Base-by-base conservation (phyloP, 2,888 invertebrate species). In the Macrophya alboannulata region DNA sequence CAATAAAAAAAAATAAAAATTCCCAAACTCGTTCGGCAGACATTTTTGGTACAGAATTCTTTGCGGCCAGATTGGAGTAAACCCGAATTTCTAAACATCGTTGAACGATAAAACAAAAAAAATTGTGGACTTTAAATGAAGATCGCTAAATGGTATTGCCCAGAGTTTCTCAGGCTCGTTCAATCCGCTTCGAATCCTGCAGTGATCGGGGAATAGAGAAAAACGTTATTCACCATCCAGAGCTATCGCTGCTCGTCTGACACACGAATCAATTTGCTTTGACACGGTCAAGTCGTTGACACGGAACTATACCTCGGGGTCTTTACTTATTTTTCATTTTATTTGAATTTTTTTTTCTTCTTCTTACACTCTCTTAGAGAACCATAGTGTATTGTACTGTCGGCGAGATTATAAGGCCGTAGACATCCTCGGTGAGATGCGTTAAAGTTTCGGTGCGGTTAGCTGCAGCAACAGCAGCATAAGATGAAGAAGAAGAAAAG, bases 251-350 rank as follows among this genome's bases (percentile, higher is more conserved):
- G 31, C 37, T 8, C 25, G 15, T 10, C 21, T 65, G 82, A 86
- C 84, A 84, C 84, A 81, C 85, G 86, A 86, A 84, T 86, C 86
- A 86, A 86, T 86, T 86, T 86, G 48, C 79, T 86, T 87, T 85
- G 76, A 84, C 86, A 87, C 87, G 87, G 83, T 83, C 81, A 51
- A 85, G 85, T 85, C 85, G 71, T 85, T 85, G 85, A 85, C 85
- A 85, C 85, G 85, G 85, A 85, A 85, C 82, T 85, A 71, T 48
- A 40, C 68, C 51, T 65, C 59, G 68, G 59, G 21, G 17, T 43
- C 10, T 40, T 8, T 40, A 2, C 15, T 72, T 43, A 17, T n/a
- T 72, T 31, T 31, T 3, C 31, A 31, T 74, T 74, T 74, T 40
- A n/a, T 37, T 65, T 31, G 21, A 9, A 45, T 17, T 17, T 79